These are phyloP conservation scores for Heliornis fulica DNA, from an alignment of 2,113 vertebrate species.

Conservation along the genomic window DNA sequence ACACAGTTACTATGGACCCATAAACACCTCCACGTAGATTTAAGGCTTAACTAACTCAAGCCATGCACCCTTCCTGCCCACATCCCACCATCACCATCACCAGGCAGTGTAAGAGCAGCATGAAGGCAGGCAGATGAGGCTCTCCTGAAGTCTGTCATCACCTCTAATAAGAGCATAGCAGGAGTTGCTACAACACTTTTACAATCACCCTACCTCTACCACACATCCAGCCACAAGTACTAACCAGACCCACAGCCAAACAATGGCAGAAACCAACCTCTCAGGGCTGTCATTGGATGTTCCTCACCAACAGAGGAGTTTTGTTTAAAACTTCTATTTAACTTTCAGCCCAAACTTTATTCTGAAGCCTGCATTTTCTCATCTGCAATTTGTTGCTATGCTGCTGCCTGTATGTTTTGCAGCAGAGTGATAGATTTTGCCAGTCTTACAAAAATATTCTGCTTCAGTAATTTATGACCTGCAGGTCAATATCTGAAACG, in stretches of 20 bases:
- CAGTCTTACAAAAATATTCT: slow-evolving; percentile 24
- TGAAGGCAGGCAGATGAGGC: background rate
- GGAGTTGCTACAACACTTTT: background rate
- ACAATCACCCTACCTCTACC: background rate
- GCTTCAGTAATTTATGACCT: slow-evolving; percentile 35
- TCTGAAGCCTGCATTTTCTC: background rate
- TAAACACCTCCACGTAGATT: background rate
- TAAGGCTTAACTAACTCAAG: background rate
- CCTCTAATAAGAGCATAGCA: background rate
- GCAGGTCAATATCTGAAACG: slow-evolving; percentile 33
- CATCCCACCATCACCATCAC: background rate
- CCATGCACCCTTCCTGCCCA: background rate
- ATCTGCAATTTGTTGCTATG: background rate
- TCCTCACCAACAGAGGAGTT: background rate
- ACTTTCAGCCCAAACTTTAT: background rate
- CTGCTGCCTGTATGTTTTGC: background rate
- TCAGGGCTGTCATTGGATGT: background rate
- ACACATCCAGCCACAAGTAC: background rate
- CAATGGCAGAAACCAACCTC: background rate
- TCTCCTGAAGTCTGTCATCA: background rate
- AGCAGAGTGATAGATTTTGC: background rate
- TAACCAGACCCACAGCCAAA: background rate
- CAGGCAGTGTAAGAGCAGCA: rapidly evolving
- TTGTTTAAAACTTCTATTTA: background rate
- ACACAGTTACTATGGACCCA: background rate